Evolutionary conservation across 2,888 invertebrate species (phyloP).

Genomic region (Apodemia hepburni): DNA sequence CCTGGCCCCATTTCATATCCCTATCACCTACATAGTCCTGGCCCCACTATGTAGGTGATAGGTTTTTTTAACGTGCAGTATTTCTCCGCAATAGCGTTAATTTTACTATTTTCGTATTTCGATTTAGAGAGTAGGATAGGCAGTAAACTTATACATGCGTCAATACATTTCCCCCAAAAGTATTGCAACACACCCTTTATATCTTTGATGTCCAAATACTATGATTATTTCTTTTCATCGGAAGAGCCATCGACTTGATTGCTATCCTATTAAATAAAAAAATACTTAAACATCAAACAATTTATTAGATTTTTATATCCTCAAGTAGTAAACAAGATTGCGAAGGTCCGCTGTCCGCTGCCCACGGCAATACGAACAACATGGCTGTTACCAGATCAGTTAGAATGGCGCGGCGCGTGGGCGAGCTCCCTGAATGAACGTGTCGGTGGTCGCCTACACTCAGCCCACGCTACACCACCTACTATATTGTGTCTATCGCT

Average conservation of each 20-base stretch:
- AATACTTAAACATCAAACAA: not conserved
- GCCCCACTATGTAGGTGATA: too few species aligned
- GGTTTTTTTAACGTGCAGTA: too few species aligned
- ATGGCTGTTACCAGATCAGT: constrained; percentile 46
- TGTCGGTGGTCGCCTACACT: constrained; percentile 46
- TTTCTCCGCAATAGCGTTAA: too few species aligned
- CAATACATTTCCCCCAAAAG: not conserved
- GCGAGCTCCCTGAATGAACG: constrained; percentile 66
- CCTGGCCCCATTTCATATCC: too few species aligned
- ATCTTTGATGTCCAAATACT: not conserved
- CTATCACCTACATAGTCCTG: too few species aligned
- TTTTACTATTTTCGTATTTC: not conserved
- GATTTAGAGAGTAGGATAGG: not conserved
- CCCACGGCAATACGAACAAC: not conserved
- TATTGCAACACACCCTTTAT: not conserved
- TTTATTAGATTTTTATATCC: not conserved
- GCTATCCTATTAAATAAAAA: not conserved
- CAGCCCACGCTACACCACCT: constrained; percentile 45
- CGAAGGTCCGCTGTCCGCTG: constrained; percentile 10
- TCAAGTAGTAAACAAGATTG: not conserved
- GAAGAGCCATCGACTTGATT: not conserved
- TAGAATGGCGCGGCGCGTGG: constrained; percentile 44
- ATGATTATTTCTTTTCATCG: not conserved
- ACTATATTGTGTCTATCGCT: constrained; percentile 30
- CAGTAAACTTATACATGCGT: not conserved